Evolutionary conservation across 2,113 vertebrate species (phyloP), one percentile per base, ranked within the genome.

Genomic region (Patagioenas fasciata): DNA sequence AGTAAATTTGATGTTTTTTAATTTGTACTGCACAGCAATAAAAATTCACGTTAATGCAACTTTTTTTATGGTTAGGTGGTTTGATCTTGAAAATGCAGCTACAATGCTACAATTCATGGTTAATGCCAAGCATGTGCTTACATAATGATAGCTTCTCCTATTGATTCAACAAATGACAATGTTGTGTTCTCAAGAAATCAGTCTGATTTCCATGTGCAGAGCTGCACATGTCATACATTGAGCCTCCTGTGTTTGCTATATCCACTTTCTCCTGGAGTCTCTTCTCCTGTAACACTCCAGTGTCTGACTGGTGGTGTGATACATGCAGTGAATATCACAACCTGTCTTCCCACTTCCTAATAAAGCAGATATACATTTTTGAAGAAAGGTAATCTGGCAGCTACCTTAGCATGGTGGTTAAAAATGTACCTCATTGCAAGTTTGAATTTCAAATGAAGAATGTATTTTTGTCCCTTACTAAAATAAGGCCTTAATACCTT

Each of bases 231-330:
- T 88, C 4, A 1, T 10, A 51, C 62, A 31, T 6, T 11, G 54
- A 82, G 40, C 58, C 69, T 69, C 34, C 20, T 64, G 38, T 75
- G 26, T 64, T 93, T 1, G 0, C 29, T 38, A 0, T 26, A 36
- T 54, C 20, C 5, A 5, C 0, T 75, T 81, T 85, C 29, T 67
- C 15, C 44, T 40, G 24, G 29, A 72, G 47, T 69, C 44, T 85
- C 14, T 31, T 79, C 15, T 61, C 11, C 48, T 72, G 20, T 79
- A 74, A 48, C 23, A 47, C 44, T 47, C 44, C 19, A 47, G 44
- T 0, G 0, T 60, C 54, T 84, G 38, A 61, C 34, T 79, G 66
- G 38, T 0, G 0, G 23, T 58, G 38, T 44, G 74, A 53, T 23
- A 12, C 13, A 44, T 19, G 19, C 81, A 89, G 51, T 3, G 2